A percentile compares a stretch with the other conserved stretches of the same genome.
Conservation (phyloP, 2,797 vertebrate species). For the Enteromius radiatus region DNA sequence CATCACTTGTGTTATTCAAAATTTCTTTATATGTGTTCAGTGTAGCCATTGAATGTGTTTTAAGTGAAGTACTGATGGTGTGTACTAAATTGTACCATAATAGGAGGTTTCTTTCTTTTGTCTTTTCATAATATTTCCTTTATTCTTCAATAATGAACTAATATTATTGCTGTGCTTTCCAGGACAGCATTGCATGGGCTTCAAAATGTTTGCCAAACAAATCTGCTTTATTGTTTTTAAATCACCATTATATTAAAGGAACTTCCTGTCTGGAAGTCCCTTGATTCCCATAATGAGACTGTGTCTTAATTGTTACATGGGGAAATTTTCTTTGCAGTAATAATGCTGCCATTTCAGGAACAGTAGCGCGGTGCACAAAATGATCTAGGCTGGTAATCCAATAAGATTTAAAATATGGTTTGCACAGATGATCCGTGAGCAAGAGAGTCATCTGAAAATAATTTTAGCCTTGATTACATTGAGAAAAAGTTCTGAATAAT, state of each 20-base stretch:
- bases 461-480: neutral
- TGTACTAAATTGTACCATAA: neutral
- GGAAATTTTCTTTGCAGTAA: slow-evolving; percentile 20
- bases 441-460: neutral
- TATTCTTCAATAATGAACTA: neutral
- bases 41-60: neutral
- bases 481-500: neutral
- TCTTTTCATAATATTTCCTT: neutral
- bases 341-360: slow-evolving; percentile 1
- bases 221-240: slow-evolving; percentile 27
- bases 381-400: neutral
- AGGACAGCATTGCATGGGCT: neutral
- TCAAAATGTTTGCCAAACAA: neutral
- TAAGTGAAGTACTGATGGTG: neutral
- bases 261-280: slow-evolving; percentile 31
- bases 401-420: neutral
- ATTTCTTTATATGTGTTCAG: neutral
- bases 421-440: neutral
- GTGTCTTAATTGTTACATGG: slow-evolving; percentile 29
- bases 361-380: slow-evolving; percentile 4
- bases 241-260: slow-evolving; percentile 17
- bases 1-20: neutral
- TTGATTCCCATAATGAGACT: slow-evolving; percentile 31
- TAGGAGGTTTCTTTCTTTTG: neutral
- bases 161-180: neutral